Evolutionary conservation across 2,888 invertebrate genomes (phyloP).

Genomic region (Drosophila nr. perissopoda): DNA sequence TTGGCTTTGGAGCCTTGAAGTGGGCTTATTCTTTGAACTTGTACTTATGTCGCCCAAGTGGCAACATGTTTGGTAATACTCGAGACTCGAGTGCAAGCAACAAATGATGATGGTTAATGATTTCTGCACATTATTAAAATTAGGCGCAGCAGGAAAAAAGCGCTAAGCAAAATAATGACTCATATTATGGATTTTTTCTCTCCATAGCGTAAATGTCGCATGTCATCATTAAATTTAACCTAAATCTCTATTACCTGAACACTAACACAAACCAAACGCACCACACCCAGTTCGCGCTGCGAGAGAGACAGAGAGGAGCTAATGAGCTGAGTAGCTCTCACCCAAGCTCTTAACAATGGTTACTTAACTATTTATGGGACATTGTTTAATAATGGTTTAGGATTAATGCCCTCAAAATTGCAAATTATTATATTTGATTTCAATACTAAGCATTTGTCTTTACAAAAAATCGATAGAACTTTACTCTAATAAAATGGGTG

Average conservation of each 20-base stretch:
- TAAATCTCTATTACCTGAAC: constrained; percentile 74
- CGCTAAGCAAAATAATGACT: constrained; percentile 50
- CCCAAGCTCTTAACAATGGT: constrained; percentile 20
- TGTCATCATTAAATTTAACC: constrained; percentile 80
- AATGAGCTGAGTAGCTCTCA: background rate
- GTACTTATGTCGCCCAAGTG: constrained; percentile 50
- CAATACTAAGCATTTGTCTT: constrained; percentile 6
- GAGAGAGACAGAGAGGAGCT: constrained; percentile 1
- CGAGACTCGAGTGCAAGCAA: constrained; percentile 56
- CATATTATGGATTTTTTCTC: constrained; percentile 75
- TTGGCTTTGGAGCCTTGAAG: constrained; percentile 59
- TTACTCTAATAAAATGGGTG: constrained; percentile 48
- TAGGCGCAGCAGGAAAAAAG: background rate
- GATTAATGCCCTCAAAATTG: constrained; percentile 26
- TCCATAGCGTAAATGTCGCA: constrained; percentile 66
- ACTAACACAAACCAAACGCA: constrained; percentile 35
- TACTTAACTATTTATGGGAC: constrained; percentile 44
- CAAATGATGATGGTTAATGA: constrained; percentile 41
- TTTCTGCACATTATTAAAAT: background rate
- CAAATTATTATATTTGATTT: constrained; percentile 26
- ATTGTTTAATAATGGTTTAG: constrained; percentile 32
- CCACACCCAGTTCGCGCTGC: constrained; percentile 69
- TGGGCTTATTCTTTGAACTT: constrained; percentile 68
- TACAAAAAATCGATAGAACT: constrained; percentile 70
- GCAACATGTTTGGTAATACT: constrained; percentile 48